Evolutionary conservation across 1,140 invertebrate species (phyloP), one percentile per base, ranked within the genome.

Genomic region (Neomicropteryx cornuta): DNA sequence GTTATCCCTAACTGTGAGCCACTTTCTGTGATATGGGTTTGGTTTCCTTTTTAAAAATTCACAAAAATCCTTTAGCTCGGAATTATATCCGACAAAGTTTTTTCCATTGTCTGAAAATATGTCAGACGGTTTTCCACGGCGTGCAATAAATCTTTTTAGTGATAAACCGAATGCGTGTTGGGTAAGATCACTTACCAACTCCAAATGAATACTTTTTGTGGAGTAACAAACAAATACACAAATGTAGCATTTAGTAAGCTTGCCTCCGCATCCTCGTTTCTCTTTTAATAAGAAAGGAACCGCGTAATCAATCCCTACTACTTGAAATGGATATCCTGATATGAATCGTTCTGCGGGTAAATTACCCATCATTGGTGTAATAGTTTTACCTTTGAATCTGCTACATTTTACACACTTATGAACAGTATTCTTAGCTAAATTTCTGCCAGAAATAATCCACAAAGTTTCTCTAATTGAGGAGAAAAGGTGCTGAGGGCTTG

Each of bases 101-200:
- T 49, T 55, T 13, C 49, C 49, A 45, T 52, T 54, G 36, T 60
- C 60, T 17, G 42, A 48, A 24, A 45, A 42, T 19, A 60, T 39
- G 10, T 50, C 22, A 11, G 35, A 23, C 3, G 50, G 41, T 28
- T 50, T 37, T 13, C 58, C 54, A 36, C 59, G 28, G 8, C 51
- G 24, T 5, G 49, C 22, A 5, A 63, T 48, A 39, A 68, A 66
- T 28, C 60, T 18, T 13, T 49, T 33, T 3, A 65, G 39, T 4
- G 51, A 46, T 29, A 46, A 45, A 4, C 62, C 28, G 43, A 65
- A 62, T 2, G 37, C 24, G 5, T 47, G 41, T 2, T 44, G 29
- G 1, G 43, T 39, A 4, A 48, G 21, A 30, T 45, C 37, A 18
- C 21, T 28, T 3, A 51, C 41, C 1, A 50, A 16, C 21, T 57